Conservation (phyloP, 2,113 vertebrate genomes). For the Panurus biarmicus region DNA sequence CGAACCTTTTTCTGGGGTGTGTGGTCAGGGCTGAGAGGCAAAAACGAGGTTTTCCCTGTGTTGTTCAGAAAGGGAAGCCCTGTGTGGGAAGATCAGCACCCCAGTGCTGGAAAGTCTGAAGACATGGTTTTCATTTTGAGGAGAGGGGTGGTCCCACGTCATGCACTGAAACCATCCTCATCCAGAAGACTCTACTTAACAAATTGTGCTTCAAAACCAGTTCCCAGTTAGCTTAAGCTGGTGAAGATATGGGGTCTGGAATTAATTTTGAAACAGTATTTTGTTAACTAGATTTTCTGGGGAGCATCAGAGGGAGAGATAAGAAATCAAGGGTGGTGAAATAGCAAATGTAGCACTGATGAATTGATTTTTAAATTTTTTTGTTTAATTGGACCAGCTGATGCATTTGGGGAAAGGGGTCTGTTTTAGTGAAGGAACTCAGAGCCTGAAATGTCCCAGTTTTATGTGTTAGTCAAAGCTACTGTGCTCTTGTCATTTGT, state of each 20-base stretch:
- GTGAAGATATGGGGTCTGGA: not conserved
- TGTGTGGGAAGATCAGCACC: not conserved
- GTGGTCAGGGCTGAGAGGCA: not conserved
- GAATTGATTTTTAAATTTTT: too few species aligned
- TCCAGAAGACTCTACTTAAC: not conserved
- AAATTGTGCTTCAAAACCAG: not conserved
- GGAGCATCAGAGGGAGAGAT: not conserved
- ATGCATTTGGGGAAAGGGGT: not conserved
- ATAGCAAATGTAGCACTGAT: not conserved
- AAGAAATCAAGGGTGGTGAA: not conserved
- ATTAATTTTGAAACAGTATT: not conserved
- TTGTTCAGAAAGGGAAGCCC: not conserved
- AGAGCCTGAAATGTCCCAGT: not conserved
- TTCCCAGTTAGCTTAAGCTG: not conserved
- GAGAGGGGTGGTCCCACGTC: fast-evolving
- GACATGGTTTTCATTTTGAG: not conserved
- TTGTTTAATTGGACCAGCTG: not conserved
- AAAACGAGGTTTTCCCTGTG: not conserved
- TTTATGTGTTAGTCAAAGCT: not conserved
- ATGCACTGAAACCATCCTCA: not conserved
- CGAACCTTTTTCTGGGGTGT: fast-evolving
- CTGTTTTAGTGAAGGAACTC: not conserved
- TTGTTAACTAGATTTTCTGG: not conserved
- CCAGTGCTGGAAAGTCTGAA: not conserved
- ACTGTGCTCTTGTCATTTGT: not conserved